phyloP scores from a whole-genome alignment of 2,888 invertebrate genomes.

The Tiliacea aurago region DNA sequence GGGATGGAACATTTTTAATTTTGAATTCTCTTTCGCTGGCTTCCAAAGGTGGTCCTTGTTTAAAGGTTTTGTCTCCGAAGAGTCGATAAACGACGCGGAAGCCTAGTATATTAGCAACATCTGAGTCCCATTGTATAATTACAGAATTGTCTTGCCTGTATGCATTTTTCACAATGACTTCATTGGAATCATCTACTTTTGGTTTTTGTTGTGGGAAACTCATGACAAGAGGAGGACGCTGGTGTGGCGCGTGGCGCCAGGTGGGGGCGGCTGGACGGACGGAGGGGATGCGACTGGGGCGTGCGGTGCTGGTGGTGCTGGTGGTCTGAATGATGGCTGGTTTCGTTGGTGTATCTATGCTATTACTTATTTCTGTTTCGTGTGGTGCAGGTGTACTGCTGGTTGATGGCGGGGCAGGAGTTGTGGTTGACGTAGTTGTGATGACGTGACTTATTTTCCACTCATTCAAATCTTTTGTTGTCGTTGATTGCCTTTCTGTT shows the following conservation, averaged over 20 bases:
- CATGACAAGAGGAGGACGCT: slow-evolving; percentile 93
- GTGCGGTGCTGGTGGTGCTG: slow-evolving; percentile 79
- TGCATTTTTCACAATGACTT: slow-evolving; percentile 96
- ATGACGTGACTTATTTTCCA: slow-evolving; percentile 76
- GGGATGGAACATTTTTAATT: slow-evolving; percentile 97
- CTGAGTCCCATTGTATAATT: slow-evolving; percentile 97
- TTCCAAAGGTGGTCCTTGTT: slow-evolving; percentile 97
- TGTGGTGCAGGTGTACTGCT: slow-evolving; percentile 74
- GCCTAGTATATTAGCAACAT: slow-evolving; percentile 96
- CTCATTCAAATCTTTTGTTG: slow-evolving; percentile 69
- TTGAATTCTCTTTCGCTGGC: slow-evolving; percentile 97
- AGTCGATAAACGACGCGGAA: slow-evolving; percentile 97
- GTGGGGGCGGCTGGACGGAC: slow-evolving; percentile 84
- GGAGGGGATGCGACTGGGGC: slow-evolving; percentile 77
- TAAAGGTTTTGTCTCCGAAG: slow-evolving; percentile 97
- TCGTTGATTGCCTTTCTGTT: slow-evolving; percentile 72
- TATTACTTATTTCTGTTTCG: slow-evolving; percentile 68
- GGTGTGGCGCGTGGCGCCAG: slow-evolving; percentile 89
- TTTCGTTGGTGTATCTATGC: slow-evolving; percentile 73
- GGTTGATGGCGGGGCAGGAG: slow-evolving; percentile 67
- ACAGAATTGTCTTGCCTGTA: slow-evolving; percentile 96
- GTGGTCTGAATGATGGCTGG: slow-evolving; percentile 62
- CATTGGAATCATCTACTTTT: slow-evolving; percentile 92
- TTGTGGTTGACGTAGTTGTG: slow-evolving; percentile 74
- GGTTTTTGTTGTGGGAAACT: slow-evolving; percentile 92